Conservation (phyloP, 2,113 vertebrate species). For the Sebastes schlegelii region DNA sequence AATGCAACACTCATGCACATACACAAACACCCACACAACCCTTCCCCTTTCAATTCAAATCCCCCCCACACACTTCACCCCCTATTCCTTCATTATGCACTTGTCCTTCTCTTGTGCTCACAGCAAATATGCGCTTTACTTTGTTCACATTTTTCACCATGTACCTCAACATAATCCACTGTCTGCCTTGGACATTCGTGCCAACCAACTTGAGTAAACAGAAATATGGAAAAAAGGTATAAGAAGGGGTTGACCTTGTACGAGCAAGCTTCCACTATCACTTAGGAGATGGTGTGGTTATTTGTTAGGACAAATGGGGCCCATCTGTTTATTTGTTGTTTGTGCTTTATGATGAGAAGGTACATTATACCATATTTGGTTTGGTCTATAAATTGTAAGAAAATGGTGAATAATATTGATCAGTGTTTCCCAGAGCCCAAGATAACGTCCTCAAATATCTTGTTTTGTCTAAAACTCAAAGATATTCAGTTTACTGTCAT, state of each 20-base stretch:
- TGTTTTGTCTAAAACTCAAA: no score
- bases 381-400: no score
- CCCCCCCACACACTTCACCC: slow-evolving; percentile 32
- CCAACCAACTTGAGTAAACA: slow-evolving; percentile 49
- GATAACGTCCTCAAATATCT: no score
- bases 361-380: background rate
- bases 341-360: slow-evolving; percentile 22
- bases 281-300: slow-evolving; percentile 54
- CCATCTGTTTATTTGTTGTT: slow-evolving; percentile 64
- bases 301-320: slow-evolving; percentile 49
- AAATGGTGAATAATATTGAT: no score
- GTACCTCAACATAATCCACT: slow-evolving; percentile 41
- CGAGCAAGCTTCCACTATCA: slow-evolving; percentile 57
- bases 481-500: no score
- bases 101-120: slow-evolving; percentile 63
- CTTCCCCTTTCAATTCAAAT: slow-evolving; percentile 61
- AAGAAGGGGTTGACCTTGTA: slow-evolving; percentile 69
- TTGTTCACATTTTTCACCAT: slow-evolving; percentile 38
- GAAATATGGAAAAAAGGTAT: slow-evolving; percentile 46
- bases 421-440: no score
- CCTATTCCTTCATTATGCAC: slow-evolving; percentile 55
- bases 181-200: slow-evolving; percentile 44
- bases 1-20: slow-evolving; percentile 57
- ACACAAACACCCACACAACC: slow-evolving; percentile 63
- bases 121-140: slow-evolving; percentile 52